Conservation (phyloP, 2,797 vertebrate species). For the Ataeniobius toweri region DNA sequence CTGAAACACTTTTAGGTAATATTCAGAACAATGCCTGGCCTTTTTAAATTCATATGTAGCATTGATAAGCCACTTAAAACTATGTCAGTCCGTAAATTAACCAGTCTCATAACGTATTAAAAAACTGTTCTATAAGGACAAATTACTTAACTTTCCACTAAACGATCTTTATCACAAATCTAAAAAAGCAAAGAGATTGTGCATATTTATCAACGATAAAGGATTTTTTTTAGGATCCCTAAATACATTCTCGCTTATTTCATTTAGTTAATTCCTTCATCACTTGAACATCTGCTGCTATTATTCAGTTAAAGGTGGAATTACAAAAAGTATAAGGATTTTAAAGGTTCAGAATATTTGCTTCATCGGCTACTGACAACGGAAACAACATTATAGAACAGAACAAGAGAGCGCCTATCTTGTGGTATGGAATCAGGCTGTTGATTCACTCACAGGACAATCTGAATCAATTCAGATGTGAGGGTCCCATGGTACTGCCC, state of each 20-base stretch:
- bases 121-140: not conserved
- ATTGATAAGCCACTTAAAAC: not conserved
- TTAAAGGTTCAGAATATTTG: too few species aligned
- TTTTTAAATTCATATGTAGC: not conserved
- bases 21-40: not conserved
- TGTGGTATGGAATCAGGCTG: too few species aligned
- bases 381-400: too few species aligned
- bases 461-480: too few species aligned
- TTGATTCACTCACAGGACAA: too few species aligned
- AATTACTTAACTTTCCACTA: too few species aligned
- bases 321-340: too few species aligned
- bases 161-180: too few species aligned
- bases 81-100: not conserved
- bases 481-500: too few species aligned
- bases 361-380: too few species aligned
- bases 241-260: not conserved
- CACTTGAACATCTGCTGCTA: not conserved
- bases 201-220: not conserved
- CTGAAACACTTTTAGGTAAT: not conserved
- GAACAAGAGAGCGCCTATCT: too few species aligned
- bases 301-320: not conserved
- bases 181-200: not conserved
- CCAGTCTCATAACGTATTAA: not conserved
- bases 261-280: not conserved
- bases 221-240: not conserved